Percentiles rank a stretch among this genome's conserved stretches.
Evolutionary conservation across 2,888 invertebrate species (phyloP).

Genomic region (Dynastes maya): DNA sequence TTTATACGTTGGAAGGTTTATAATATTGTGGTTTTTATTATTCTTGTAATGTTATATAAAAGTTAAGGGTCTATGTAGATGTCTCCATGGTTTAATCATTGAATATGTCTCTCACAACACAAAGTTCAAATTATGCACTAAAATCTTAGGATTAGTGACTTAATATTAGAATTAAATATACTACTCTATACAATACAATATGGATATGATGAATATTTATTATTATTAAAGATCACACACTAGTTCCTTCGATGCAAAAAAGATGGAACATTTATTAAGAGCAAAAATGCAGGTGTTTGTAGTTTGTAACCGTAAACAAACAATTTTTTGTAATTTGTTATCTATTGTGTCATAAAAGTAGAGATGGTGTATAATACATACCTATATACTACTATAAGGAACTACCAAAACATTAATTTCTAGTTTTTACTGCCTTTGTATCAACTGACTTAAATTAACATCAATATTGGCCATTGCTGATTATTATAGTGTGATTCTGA

Average conservation of each 20-base stretch:
- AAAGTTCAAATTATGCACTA: conserved; percentile 54
- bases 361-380: neutral
- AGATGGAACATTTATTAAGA: conserved; percentile 24
- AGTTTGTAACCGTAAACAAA: conserved; percentile 29
- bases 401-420: neutral
- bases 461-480: neutral
- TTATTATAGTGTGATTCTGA: neutral
- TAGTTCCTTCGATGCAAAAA: conserved; percentile 15
- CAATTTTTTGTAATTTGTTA: conserved; percentile 44
- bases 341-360: conserved; percentile 9
- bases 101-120: conserved; percentile 40
- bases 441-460: conserved; percentile 7
- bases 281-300: conserved; percentile 37
- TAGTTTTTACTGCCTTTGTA: neutral
- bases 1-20: conserved; percentile 50
- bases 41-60: conserved; percentile 41
- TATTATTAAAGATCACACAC: conserved; percentile 29
- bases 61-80: conserved; percentile 41
- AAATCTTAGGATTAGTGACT: conserved; percentile 41
- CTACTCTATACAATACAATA: conserved; percentile 33
- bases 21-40: conserved; percentile 38
- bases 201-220: conserved; percentile 17
- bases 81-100: conserved; percentile 53
- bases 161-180: conserved; percentile 45
- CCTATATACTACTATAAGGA: neutral